phyloP scores from a whole-genome alignment of 2,797 vertebrate species.

The Buceros bicornis region DNA sequence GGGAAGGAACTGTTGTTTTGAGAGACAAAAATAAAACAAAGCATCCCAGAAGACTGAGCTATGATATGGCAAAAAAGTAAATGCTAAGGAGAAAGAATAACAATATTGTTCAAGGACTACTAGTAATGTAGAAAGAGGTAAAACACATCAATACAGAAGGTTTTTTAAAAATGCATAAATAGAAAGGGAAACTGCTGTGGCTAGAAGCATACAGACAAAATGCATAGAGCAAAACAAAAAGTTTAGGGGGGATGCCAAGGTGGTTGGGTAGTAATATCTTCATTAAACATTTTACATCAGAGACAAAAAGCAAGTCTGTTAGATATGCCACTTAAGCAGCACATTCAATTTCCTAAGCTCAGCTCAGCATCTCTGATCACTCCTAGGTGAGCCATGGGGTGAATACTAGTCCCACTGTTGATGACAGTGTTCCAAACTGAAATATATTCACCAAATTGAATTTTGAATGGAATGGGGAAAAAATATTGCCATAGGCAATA shows the following conservation, averaged over 20 bases:
- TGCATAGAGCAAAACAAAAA: background rate
- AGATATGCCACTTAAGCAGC: background rate
- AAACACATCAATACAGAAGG: fast-evolving
- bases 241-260: background rate
- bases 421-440: slow-evolving; percentile 19
- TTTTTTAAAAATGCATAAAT: background rate
- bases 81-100: background rate
- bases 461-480: slow-evolving; percentile 28
- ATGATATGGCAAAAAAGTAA: slow-evolving; percentile 15
- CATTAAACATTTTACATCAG: background rate
- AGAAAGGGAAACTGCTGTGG: background rate
- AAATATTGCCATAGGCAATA: background rate
- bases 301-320: background rate
- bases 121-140: background rate
- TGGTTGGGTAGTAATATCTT: background rate
- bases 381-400: background rate
- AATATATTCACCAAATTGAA: slow-evolving; percentile 7
- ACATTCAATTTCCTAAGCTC: background rate
- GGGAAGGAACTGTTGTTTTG: background rate
- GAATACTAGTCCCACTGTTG: background rate
- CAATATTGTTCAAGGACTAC: background rate
- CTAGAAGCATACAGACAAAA: background rate
- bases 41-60: slow-evolving; percentile 4
- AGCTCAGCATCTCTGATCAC: background rate
- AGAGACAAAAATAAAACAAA: slow-evolving; percentile 34